Conservation (phyloP, 2,113 vertebrate species). For the Callithrix jacchus region DNA sequence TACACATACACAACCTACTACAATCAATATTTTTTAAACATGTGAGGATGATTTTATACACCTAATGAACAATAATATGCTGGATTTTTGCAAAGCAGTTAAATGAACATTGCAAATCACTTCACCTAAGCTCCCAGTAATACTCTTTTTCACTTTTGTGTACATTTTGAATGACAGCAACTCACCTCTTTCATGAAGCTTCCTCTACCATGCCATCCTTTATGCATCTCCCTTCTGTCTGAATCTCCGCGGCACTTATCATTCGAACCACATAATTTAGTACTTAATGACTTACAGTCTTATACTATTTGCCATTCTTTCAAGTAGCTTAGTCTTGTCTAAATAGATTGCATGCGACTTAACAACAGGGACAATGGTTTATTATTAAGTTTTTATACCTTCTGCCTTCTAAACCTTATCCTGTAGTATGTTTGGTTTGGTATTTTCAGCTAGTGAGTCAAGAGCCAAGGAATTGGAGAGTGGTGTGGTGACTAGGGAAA, state of each 20-base stretch:
- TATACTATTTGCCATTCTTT: slow-evolving; percentile 16
- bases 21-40: neutral
- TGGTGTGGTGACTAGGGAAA: neutral
- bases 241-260: slow-evolving; percentile 6
- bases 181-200: neutral
- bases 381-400: slow-evolving; percentile 21
- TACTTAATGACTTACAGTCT: slow-evolving; percentile 2
- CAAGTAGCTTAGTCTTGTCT: slow-evolving; percentile 39
- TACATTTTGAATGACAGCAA: neutral
- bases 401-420: slow-evolving; percentile 25
- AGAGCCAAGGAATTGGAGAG: neutral
- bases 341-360: neutral
- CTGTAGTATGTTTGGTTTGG: neutral
- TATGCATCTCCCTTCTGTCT: neutral
- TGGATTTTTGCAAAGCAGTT: neutral
- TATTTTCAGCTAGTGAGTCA: slow-evolving; percentile 28
- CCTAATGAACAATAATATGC: neutral
- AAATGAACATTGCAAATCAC: neutral
- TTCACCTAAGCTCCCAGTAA: neutral
- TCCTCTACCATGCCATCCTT: neutral
- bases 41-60: neutral
- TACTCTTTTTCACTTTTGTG: neutral
- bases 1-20: neutral
- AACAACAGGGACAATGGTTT: neutral
- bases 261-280: neutral